Evolutionary conservation across 2,888 invertebrate genomes (phyloP).

Genomic region (Tuta absoluta): DNA sequence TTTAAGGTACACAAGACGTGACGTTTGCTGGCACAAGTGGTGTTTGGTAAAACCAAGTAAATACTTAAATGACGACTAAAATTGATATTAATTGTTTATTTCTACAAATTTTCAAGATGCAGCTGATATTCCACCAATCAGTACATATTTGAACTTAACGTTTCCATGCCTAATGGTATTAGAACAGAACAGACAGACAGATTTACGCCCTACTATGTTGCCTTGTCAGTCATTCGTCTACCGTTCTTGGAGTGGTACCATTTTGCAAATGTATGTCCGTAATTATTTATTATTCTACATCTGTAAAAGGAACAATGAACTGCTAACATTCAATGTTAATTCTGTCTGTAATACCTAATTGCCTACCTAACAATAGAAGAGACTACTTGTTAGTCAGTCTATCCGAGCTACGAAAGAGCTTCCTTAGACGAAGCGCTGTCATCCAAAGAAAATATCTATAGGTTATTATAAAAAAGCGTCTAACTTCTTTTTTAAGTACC

Average conservation of each 20-base stretch:
- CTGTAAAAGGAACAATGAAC: constrained; percentile 17
- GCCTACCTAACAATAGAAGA: background rate
- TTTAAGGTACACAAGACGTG: constrained; percentile 35
- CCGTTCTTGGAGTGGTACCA: background rate
- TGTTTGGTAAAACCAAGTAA: background rate
- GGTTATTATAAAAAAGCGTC: no score
- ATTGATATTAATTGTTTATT: no score
- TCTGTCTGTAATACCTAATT: background rate
- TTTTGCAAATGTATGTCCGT: background rate
- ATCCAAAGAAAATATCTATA: no score
- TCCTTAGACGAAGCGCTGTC: no score
- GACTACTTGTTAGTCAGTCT: background rate
- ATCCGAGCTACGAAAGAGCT: no score
- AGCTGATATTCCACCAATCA: no score
- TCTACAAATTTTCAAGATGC: no score
- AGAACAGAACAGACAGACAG: no score
- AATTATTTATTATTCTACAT: background rate
- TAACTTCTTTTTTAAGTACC: no score
- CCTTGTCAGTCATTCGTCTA: background rate
- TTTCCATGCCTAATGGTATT: no score
- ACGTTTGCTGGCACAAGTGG: constrained; percentile 30
- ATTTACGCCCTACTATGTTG: no score
- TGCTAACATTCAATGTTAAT: constrained; percentile 18
- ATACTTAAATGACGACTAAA: constrained; percentile 34
- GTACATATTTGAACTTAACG: no score